Evolutionary conservation across 2,797 vertebrate genomes (phyloP).

Genomic region (Acanthurus lineatus): DNA sequence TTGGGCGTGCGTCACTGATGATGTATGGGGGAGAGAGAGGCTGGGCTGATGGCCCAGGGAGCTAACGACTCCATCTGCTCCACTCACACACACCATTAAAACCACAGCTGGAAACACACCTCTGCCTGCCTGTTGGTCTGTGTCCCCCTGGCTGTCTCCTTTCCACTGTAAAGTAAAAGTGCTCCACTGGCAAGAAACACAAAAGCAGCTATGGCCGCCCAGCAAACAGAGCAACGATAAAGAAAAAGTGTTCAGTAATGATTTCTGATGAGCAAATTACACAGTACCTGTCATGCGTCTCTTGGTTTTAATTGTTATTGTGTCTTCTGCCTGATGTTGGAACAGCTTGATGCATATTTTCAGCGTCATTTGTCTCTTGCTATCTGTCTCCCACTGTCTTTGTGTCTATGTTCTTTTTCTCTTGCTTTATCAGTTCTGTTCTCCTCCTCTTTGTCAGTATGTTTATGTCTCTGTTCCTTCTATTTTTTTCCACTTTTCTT

Average conservation of each 20-base stretch:
- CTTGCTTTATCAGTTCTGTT: constrained; percentile 32
- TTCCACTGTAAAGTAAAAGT: constrained; percentile 4
- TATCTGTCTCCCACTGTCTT: constrained; percentile 41
- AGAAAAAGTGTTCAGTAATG: constrained; percentile 10
- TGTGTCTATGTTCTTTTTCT: constrained; percentile 50
- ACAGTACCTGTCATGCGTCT: constrained; percentile 49
- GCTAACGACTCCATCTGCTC: constrained; percentile 82
- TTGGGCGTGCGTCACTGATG: constrained; percentile 48
- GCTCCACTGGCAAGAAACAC: constrained; percentile 30
- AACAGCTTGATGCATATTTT: constrained; percentile 68
- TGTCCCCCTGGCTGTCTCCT: constrained; percentile 7
- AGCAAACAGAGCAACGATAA: constrained; percentile 25
- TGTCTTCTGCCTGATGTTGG: constrained; percentile 55
- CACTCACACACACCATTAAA: constrained; percentile 80
- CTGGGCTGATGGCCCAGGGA: constrained; percentile 71
- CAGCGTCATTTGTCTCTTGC: constrained; percentile 49
- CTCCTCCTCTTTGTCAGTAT: constrained; percentile 47
- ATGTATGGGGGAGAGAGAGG: constrained; percentile 58
- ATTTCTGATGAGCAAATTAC: constrained; percentile 29
- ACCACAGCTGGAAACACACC: constrained; percentile 83
- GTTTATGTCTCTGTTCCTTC: constrained; percentile 56
- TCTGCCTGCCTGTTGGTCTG: constrained; percentile 51
- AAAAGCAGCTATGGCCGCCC: neutral
- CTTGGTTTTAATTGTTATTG: constrained; percentile 66
- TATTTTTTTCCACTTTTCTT: constrained; percentile 29